Conservation (phyloP, 1,140 invertebrate species). For the Brachionus manjavacas region DNA sequence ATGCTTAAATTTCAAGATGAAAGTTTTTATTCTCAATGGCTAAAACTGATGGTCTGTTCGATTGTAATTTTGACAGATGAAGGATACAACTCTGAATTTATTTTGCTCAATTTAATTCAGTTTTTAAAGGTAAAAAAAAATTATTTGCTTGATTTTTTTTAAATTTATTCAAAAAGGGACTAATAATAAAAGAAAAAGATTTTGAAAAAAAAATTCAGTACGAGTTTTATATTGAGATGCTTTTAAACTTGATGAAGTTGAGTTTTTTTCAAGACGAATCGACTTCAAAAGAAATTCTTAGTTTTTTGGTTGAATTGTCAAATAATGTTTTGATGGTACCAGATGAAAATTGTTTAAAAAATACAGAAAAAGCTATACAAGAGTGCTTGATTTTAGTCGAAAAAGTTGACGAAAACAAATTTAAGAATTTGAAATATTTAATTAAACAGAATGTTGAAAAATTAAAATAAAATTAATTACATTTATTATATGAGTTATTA, state of each 20-base stretch:
- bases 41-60: background rate
- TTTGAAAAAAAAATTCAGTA: background rate
- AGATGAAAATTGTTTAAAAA: background rate
- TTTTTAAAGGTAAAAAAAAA: background rate
- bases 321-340: background rate
- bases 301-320: background rate
- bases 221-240: background rate
- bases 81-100: background rate
- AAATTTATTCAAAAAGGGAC: background rate
- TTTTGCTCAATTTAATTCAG: conserved; percentile 16
- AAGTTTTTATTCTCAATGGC: background rate
- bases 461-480: background rate
- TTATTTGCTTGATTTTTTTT: background rate
- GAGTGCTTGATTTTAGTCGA: background rate
- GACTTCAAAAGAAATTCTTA: background rate
- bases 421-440: conserved; percentile 20
- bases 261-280: background rate
- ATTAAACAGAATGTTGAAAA: conserved; percentile 4
- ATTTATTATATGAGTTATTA: no score
- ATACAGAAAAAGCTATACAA: background rate
- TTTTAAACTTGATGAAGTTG: background rate
- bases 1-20: background rate
- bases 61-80: background rate
- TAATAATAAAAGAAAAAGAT: background rate
- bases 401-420: background rate